phyloP scores from a whole-genome alignment of 2,797 vertebrate genomes.

The Muscicapa striata region DNA sequence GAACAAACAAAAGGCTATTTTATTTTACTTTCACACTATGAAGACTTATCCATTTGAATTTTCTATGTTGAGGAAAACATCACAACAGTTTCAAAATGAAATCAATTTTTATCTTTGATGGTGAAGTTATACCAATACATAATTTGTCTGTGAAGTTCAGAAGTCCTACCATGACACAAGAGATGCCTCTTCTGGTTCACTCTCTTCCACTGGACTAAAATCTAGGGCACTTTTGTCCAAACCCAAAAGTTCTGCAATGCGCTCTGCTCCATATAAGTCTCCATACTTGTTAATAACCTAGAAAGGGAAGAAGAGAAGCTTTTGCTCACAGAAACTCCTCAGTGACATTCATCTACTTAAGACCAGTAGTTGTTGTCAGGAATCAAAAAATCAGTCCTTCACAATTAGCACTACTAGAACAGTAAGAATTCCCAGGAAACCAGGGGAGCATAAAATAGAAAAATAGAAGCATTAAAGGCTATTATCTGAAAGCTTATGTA shows the following conservation, averaged over 20 bases:
- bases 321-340: not conserved
- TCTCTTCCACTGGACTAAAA: constrained; percentile 94
- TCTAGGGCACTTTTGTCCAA: constrained; percentile 96
- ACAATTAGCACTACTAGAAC: constrained; percentile 12
- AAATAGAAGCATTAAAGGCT: constrained; percentile 36
- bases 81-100: not conserved
- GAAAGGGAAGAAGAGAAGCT: not conserved
- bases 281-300: constrained; percentile 99
- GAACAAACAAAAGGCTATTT: not conserved
- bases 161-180: constrained; percentile 88
- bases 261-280: constrained; percentile 94
- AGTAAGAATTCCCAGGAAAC: constrained; percentile 33
- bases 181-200: constrained; percentile 88
- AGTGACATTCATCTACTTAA: not conserved
- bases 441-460: not conserved
- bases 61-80: not conserved
- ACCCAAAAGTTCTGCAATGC: constrained; percentile 95
- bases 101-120: not conserved
- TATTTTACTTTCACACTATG: not conserved
- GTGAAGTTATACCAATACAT: not conserved
- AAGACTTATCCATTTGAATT: not conserved
- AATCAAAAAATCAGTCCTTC: not conserved
- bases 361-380: not conserved
- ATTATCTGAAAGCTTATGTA: constrained; percentile 47
- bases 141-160: not conserved